Conservation (phyloP, 1,140 invertebrate species). For the Cydia fagiglandana region DNA sequence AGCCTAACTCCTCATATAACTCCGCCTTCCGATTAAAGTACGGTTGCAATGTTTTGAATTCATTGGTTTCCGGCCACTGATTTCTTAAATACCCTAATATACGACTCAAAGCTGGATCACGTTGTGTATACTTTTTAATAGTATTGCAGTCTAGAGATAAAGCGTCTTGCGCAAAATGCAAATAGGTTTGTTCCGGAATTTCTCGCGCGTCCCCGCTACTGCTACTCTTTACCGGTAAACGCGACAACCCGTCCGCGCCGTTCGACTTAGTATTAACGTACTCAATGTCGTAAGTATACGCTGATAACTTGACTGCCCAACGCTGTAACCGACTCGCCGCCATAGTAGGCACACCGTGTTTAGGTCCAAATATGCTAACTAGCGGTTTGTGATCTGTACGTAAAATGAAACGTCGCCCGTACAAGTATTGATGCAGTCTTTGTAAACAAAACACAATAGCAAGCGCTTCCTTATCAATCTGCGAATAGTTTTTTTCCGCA, state of each 20-base stretch:
- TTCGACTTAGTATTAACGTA: not conserved
- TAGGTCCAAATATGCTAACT: not conserved
- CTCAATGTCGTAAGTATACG: constrained; percentile 9
- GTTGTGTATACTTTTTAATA: not conserved
- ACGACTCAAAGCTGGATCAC: not conserved
- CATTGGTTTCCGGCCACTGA: not conserved
- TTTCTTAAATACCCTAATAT: not conserved
- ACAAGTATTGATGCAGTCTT: not conserved
- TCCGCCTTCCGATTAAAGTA: not conserved
- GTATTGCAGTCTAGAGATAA: not conserved
- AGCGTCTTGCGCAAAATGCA: constrained; percentile 2
- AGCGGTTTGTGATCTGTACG: constrained; percentile 1
- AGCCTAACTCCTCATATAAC: not conserved
- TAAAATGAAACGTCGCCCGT: not conserved
- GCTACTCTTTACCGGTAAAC: not conserved
- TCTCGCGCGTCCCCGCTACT: not conserved
- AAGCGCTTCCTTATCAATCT: constrained; percentile 40
- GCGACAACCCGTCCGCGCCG: not conserved
- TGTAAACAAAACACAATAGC: constrained; percentile 8
- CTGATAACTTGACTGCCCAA: constrained; percentile 1
- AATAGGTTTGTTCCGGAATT: not conserved
- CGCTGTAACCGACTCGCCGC: constrained; percentile 4
- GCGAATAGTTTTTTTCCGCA: constrained; percentile 47
- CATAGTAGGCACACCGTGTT: not conserved
- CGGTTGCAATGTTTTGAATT: not conserved